Conservation (phyloP, 2,888 invertebrate genomes). For the Agriopis leucophaearia region DNA sequence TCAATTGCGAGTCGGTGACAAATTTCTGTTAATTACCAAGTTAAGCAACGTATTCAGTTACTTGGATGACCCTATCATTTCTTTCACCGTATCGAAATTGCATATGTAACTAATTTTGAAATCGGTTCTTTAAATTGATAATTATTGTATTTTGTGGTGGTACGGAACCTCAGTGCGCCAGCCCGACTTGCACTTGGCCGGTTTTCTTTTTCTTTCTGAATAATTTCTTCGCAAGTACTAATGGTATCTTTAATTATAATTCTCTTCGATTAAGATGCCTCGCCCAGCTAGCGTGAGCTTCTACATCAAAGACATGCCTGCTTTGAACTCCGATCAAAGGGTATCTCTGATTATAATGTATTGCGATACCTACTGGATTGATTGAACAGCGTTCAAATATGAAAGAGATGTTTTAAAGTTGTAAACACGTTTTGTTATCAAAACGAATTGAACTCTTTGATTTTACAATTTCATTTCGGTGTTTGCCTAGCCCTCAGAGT, state of each 20-base stretch:
- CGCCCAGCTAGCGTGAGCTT: background rate
- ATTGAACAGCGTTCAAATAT: slow-evolving; percentile 32
- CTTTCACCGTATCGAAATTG: too few species aligned
- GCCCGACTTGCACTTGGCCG: too few species aligned
- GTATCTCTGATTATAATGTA: slow-evolving; percentile 39
- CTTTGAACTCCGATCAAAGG: slow-evolving; percentile 41
- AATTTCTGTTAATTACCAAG: too few species aligned
- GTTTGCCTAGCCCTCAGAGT: background rate
- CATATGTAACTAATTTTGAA: too few species aligned
- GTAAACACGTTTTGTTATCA: slow-evolving; percentile 17
- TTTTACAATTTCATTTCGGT: slow-evolving; percentile 19
- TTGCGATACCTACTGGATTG: slow-evolving; percentile 29
- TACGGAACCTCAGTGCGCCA: too few species aligned
- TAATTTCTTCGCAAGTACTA: background rate
- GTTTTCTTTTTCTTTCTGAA: too few species aligned
- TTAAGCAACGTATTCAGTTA: too few species aligned
- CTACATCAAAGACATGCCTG: slow-evolving; percentile 41
- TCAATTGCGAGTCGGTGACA: too few species aligned
- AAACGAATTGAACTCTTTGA: slow-evolving; percentile 21
- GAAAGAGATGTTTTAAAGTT: slow-evolving; percentile 26
- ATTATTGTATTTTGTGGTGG: too few species aligned
- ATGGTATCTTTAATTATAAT: background rate
- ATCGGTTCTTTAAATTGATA: too few species aligned
- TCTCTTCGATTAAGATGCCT: slow-evolving; percentile 22
- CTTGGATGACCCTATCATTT: too few species aligned